Conservation (phyloP, 2,113 vertebrate species). For the Vulpes ferrilata region DNA sequence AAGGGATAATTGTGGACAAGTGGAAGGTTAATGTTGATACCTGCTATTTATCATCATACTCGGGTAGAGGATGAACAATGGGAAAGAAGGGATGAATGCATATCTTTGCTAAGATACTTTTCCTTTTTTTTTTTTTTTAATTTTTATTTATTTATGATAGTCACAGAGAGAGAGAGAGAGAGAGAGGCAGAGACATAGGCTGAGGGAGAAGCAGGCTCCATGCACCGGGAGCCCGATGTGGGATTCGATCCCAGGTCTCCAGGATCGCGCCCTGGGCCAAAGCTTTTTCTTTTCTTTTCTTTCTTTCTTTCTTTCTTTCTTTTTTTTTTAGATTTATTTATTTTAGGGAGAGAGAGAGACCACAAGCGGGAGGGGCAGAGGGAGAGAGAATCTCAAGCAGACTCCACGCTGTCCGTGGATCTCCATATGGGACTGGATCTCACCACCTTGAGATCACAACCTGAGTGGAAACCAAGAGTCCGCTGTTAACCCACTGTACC, state of each 20-base stretch:
- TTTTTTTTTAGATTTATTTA: neutral
- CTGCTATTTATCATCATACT: neutral
- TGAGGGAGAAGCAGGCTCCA: neutral
- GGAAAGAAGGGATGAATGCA: neutral
- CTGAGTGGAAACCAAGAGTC: neutral
- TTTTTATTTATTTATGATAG: neutral
- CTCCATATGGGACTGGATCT: neutral
- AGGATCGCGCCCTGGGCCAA: no score
- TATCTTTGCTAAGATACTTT: conserved; percentile 1
- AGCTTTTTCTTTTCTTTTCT: neutral
- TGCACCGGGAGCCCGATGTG: no score
- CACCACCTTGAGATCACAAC: neutral
- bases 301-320: no score
- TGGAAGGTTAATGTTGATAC: neutral
- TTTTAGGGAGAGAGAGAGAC: neutral
- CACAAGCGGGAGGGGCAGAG: neutral
- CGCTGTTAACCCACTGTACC: neutral
- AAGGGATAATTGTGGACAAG: neutral
- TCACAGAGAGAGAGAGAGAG: neutral
- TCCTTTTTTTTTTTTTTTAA: neutral
- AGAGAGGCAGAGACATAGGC: neutral
- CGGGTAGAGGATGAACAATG: neutral
- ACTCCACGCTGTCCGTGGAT: neutral
- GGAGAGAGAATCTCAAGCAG: neutral
- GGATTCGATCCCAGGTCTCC: no score